Conservation (phyloP, 2,113 vertebrate genomes). For the Atherinomorus stipes region DNA sequence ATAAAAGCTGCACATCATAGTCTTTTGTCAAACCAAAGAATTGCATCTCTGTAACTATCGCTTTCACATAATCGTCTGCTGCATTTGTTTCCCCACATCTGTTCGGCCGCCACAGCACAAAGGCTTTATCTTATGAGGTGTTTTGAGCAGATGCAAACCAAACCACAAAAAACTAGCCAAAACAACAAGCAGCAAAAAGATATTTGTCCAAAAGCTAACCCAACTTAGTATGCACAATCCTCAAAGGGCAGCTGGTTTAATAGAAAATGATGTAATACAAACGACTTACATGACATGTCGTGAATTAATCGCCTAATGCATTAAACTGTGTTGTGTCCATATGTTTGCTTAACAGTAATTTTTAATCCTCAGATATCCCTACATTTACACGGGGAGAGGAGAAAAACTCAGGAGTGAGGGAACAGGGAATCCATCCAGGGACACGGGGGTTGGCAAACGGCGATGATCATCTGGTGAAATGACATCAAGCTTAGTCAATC, state of each 20-base stretch:
- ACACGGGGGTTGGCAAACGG: constrained; percentile 37
- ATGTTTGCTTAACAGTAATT: constrained; percentile 51
- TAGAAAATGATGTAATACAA: constrained; percentile 51
- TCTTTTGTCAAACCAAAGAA: constrained; percentile 4
- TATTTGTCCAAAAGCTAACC: background rate
- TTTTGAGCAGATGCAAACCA: constrained; percentile 6
- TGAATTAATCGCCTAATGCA: constrained; percentile 43
- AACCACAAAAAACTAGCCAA: background rate
- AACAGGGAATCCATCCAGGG: constrained; percentile 49
- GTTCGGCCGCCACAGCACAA: background rate
- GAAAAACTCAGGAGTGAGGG: constrained; percentile 35
- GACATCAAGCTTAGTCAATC: constrained; percentile 64
- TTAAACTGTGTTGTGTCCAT: constrained; percentile 37
- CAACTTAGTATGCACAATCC: constrained; percentile 16
- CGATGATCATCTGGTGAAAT: constrained; percentile 58
- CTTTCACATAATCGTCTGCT: constrained; percentile 18
- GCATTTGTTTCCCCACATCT: constrained; percentile 17
- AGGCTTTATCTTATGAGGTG: constrained; percentile 5
- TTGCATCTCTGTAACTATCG: background rate
- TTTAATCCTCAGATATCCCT: constrained; percentile 54
- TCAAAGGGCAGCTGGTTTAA: constrained; percentile 33
- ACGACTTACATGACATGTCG: constrained; percentile 60
- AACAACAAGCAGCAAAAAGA: background rate
- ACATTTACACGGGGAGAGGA: constrained; percentile 32
- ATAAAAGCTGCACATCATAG: constrained; percentile 5